Conservation (phyloP, 2,113 vertebrate genomes). For the Pipa parva region DNA sequence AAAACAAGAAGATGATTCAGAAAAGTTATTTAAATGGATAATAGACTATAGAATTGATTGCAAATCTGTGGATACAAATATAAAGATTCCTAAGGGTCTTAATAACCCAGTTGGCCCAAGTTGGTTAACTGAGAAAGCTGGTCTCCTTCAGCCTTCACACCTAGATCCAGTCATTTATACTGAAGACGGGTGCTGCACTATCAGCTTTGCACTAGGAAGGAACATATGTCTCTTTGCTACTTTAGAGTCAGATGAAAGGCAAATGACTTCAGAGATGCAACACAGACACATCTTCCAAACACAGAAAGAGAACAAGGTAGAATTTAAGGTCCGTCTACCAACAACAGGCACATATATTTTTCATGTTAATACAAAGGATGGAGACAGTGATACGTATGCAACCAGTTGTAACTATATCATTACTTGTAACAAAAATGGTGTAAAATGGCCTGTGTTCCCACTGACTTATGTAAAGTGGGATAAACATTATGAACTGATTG, state of each 20-base stretch:
- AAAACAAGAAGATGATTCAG: constrained; percentile 7
- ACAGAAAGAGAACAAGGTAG: constrained; percentile 20
- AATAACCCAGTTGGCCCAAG: constrained; percentile 45
- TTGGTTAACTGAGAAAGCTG: constrained; percentile 43
- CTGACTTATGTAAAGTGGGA: constrained; percentile 41
- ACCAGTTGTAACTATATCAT: constrained; percentile 47
- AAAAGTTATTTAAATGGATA: constrained; percentile 12
- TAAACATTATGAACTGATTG: constrained; percentile 44
- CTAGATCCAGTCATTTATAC: constrained; percentile 36
- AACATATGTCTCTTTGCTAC: constrained; percentile 36
- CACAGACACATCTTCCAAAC: constrained; percentile 43
- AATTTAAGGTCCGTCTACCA: constrained; percentile 46
- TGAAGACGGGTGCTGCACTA: constrained; percentile 36
- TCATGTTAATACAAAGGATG: constrained; percentile 36
- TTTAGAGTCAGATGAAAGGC: constrained; percentile 15
- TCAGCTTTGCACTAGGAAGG: constrained; percentile 36
- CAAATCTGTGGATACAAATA: constrained; percentile 33
- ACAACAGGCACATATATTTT: constrained; percentile 43
- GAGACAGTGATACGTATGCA: constrained; percentile 18
- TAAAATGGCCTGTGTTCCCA: constrained; percentile 46
- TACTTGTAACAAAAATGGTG: constrained; percentile 41
- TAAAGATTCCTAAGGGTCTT: constrained; percentile 38
- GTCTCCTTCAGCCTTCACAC: constrained; percentile 44
- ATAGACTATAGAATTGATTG: constrained; percentile 45
- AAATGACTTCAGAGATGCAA: constrained; percentile 28